A percentile compares a stretch with the other conserved stretches of the same genome.
Evolutionary conservation across 2,888 invertebrate genomes (phyloP).

Genomic region (Mythimna pallens): DNA sequence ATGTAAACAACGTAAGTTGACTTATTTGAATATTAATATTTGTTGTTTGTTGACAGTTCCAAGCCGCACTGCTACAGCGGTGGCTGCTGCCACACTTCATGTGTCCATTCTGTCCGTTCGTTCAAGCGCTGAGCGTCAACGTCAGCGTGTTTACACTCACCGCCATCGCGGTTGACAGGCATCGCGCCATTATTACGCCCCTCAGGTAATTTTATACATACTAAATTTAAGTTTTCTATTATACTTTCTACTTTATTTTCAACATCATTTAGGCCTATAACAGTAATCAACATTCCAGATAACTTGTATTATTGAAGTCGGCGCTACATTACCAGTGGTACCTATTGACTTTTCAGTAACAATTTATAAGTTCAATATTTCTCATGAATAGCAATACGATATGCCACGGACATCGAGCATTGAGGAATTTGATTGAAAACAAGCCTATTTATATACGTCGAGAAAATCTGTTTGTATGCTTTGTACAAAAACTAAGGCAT

Average conservation of each 20-base stretch:
- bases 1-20: neutral
- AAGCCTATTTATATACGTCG: slow-evolving; percentile 23
- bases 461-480: slow-evolving; percentile 4
- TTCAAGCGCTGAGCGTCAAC: slow-evolving; percentile 96
- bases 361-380: slow-evolving; percentile 18
- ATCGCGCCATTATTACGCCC: slow-evolving; percentile 94
- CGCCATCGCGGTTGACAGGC: slow-evolving; percentile 96
- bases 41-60: slow-evolving; percentile 91
- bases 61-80: slow-evolving; percentile 96
- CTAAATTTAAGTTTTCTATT: slow-evolving; percentile 3
- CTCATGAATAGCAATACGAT: slow-evolving; percentile 2
- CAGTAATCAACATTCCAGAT: neutral
- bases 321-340: neutral
- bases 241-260: neutral
- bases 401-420: neutral
- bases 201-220: slow-evolving; percentile 89
- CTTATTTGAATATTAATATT: slow-evolving; percentile 9
- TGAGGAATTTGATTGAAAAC: slow-evolving; percentile 20
- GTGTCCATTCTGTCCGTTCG: slow-evolving; percentile 97
- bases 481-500: slow-evolving; percentile 18
- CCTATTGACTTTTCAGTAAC: neutral
- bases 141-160: slow-evolving; percentile 97
- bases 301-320: neutral
- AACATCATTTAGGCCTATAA: neutral
- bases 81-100: slow-evolving; percentile 97